A percentile compares a stretch with the other conserved stretches of the same genome.
These are phyloP conservation scores for Syrrhaptes paradoxus DNA, from an alignment of 2,113 vertebrate species.

Conservation along the genomic window DNA sequence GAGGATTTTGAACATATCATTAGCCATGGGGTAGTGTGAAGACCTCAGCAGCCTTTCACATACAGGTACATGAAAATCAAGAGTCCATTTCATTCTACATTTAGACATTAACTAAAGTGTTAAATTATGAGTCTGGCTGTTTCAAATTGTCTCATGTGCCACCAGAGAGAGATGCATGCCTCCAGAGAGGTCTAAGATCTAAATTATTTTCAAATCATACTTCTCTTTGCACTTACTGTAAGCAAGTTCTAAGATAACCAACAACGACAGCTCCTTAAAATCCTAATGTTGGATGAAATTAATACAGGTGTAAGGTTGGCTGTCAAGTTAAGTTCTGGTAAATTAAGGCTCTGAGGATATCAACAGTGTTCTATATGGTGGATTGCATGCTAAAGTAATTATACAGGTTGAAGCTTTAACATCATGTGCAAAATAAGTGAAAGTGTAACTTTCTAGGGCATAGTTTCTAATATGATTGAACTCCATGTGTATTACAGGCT, in stretches of 20 bases:
- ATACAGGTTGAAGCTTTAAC: background rate
- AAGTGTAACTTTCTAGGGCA: background rate
- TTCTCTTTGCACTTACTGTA: background rate
- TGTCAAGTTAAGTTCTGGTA: background rate
- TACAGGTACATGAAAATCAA: background rate
- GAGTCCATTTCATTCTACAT: background rate
- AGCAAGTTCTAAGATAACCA: background rate
- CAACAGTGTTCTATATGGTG: background rate
- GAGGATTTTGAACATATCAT: background rate
- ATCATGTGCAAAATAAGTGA: background rate
- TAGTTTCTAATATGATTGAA: background rate
- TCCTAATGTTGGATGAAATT: background rate
- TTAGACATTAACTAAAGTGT: background rate
- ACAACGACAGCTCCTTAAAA: background rate
- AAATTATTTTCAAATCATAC: background rate
- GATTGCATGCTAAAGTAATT: background rate
- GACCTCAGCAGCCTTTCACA: background rate
- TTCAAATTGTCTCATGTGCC: background rate
- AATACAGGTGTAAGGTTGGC: background rate
- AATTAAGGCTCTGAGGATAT: background rate
- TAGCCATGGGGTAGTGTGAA: background rate
- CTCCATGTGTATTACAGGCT: background rate
- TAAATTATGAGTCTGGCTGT: background rate
- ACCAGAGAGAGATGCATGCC: background rate
- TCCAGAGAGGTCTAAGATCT: background rate